Evolutionary conservation across 2,113 vertebrate genomes (phyloP).

Genomic region (Tetraodon nigroviridis): DNA sequence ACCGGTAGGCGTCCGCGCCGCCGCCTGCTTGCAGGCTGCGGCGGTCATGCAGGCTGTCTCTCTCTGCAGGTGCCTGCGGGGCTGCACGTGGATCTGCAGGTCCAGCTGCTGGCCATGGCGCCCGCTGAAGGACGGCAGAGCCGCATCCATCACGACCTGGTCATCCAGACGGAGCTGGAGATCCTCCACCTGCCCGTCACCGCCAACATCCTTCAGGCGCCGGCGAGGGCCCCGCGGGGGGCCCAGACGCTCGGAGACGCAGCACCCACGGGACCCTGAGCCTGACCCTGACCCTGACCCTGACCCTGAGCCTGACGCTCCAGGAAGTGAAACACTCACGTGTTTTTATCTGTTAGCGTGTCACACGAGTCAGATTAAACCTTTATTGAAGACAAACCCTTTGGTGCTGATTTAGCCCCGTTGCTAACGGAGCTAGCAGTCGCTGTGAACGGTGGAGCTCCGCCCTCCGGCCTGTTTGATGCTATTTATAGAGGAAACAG

Average conservation of each 20-base stretch:
- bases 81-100: constrained; percentile 76
- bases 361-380: too few relatives aligned
- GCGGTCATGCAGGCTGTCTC: neutral
- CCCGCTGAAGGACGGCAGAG: constrained; percentile 38
- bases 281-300: too few relatives aligned
- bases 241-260: neutral
- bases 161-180: constrained; percentile 82
- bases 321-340: too few relatives aligned
- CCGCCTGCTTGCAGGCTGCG: too few relatives aligned
- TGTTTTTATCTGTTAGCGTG: too few relatives aligned
- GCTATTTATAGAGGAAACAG: constrained; percentile 46
- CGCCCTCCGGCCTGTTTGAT: too few relatives aligned
- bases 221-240: neutral
- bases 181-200: constrained; percentile 80
- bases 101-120: constrained; percentile 79
- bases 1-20: constrained; percentile 80
- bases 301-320: too few relatives aligned
- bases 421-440: too few relatives aligned
- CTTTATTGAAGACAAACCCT: too few relatives aligned
- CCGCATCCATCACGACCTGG: constrained; percentile 73
- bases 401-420: too few relatives aligned
- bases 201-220: constrained; percentile 86
- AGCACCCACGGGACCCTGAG: neutral
- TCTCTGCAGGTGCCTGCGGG: constrained; percentile 82
- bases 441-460: too few relatives aligned